Percentiles rank a stretch among this genome's conserved stretches.
Evolutionary conservation across 92 coral and sea anemone species (phyloP).

Genomic region (Palythoa grandis): DNA sequence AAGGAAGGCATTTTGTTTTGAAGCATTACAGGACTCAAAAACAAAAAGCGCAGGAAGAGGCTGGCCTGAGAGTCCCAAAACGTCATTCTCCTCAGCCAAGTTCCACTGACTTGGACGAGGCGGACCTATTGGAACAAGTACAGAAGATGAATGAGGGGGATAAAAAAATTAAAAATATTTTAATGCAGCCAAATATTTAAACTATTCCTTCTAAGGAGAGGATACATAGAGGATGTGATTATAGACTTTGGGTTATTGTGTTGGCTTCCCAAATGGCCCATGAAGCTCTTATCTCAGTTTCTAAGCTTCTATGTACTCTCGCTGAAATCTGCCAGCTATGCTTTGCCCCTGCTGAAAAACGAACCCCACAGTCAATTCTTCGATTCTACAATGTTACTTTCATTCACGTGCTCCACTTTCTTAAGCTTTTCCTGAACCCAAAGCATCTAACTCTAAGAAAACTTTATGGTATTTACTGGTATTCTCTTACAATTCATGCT

Average conservation of each 20-base stretch:
- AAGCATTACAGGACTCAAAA: not conserved
- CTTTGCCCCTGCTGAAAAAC: conserved; percentile 52
- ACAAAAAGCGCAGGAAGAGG: conserved; percentile 29
- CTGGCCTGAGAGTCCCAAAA: conserved; percentile 24
- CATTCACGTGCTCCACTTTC: conserved; percentile 24
- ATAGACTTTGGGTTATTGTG: not conserved
- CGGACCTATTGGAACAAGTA: conserved; percentile 39
- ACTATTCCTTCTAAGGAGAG: not conserved
- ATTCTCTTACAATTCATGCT: not conserved
- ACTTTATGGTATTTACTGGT: conserved; percentile 48
- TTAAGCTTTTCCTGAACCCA: conserved; percentile 15
- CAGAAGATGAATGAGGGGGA: conserved; percentile 42
- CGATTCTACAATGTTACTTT: conserved; percentile 53
- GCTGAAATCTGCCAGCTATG: conserved; percentile 21
- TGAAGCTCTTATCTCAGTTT: not conserved
- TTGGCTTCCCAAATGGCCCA: not conserved
- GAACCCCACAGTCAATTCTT: conserved; percentile 49
- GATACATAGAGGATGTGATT: not conserved
- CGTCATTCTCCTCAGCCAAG: conserved; percentile 29
- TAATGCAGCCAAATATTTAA: not conserved
- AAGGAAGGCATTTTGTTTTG: conserved; percentile 25
- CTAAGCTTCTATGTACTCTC: not conserved
- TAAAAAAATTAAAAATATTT: not conserved
- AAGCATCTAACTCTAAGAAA: conserved; percentile 41
- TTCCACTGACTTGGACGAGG: conserved; percentile 17